Conservation (phyloP, 1,140 invertebrate species). For the Drosophila nasuta region DNA sequence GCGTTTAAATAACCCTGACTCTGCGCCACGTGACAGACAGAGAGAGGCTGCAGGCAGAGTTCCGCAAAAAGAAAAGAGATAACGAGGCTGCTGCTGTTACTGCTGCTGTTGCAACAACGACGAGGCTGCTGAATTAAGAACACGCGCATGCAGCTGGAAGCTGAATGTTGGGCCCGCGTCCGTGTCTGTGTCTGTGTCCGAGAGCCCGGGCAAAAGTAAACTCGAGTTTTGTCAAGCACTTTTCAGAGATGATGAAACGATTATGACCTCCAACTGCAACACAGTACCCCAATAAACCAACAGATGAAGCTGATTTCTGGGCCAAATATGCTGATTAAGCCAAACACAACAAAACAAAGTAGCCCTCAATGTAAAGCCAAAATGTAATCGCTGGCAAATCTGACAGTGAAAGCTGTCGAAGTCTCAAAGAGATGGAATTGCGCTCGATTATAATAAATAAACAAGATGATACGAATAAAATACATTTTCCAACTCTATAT, state of each 20-base stretch:
- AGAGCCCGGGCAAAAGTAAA: constrained; percentile 10
- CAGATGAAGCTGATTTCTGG: constrained; percentile 32
- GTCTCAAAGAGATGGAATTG: background rate
- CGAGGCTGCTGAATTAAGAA: constrained; percentile 6
- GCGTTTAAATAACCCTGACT: constrained; percentile 68
- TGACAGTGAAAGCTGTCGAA: background rate
- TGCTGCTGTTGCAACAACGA: background rate
- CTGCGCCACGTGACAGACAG: constrained; percentile 45
- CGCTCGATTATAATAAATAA: no score
- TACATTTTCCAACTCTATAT: no score
- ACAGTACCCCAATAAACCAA: constrained; percentile 1
- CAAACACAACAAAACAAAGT: constrained; percentile 10
- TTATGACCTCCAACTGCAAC: constrained; percentile 19
- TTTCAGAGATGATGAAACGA: constrained; percentile 31
- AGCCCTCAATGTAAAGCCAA: constrained; percentile 15
- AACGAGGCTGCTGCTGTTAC: background rate
- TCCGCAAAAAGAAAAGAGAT: constrained; percentile 11
- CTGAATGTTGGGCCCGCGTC: background rate
- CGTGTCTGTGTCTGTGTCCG: no score
- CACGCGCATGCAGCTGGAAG: constrained; percentile 4
- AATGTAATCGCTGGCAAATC: background rate
- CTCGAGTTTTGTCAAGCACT: constrained; percentile 33
- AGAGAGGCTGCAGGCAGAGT: constrained; percentile 9
- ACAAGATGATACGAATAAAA: no score
- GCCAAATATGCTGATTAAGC: constrained; percentile 40